phyloP scores from a whole-genome alignment of 2,113 vertebrate species.

The Daphoenositta chrysoptera region DNA sequence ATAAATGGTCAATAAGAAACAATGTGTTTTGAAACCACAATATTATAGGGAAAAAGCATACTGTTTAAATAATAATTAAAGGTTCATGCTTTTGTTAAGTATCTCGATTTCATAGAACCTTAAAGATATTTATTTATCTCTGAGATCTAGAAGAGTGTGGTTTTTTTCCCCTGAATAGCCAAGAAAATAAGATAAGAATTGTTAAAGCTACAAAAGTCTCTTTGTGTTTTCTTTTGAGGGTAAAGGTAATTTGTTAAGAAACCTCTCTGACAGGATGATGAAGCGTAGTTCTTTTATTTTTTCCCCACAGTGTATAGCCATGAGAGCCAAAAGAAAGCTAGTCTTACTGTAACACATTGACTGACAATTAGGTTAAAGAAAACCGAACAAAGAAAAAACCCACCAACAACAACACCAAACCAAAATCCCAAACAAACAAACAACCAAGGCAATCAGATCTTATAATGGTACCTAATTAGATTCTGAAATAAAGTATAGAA shows the following conservation, averaged over 20 bases:
- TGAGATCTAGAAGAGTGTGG: slow-evolving; percentile 1
- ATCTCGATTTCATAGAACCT: slow-evolving; percentile 42
- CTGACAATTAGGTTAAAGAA: slow-evolving; percentile 78
- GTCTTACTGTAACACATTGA: slow-evolving; percentile 78
- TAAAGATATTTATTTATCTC: slow-evolving; percentile 37
- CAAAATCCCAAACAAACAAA: neutral
- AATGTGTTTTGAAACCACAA: neutral
- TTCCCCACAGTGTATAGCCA: slow-evolving; percentile 72
- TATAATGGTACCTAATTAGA: slow-evolving; percentile 66
- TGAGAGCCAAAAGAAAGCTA: slow-evolving; percentile 78
- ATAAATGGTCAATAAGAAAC: neutral
- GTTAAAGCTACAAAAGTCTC: slow-evolving; percentile 78
- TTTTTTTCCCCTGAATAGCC: slow-evolving; percentile 66
- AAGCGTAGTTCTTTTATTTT: slow-evolving; percentile 83
- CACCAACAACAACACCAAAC: neutral
- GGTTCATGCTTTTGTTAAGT: slow-evolving; percentile 12
- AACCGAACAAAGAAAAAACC: neutral
- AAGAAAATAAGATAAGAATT: slow-evolving; percentile 70
- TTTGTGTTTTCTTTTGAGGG: slow-evolving; percentile 80
- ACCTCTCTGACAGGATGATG: slow-evolving; percentile 89
- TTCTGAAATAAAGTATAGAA: slow-evolving; percentile 69
- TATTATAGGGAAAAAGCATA: neutral
- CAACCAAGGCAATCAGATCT: slow-evolving; percentile 64
- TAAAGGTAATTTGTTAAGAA: slow-evolving; percentile 89
- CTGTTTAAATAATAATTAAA: neutral